phyloP scores from a whole-genome alignment of 2,797 vertebrate species.

The Sebastes variabilis region DNA sequence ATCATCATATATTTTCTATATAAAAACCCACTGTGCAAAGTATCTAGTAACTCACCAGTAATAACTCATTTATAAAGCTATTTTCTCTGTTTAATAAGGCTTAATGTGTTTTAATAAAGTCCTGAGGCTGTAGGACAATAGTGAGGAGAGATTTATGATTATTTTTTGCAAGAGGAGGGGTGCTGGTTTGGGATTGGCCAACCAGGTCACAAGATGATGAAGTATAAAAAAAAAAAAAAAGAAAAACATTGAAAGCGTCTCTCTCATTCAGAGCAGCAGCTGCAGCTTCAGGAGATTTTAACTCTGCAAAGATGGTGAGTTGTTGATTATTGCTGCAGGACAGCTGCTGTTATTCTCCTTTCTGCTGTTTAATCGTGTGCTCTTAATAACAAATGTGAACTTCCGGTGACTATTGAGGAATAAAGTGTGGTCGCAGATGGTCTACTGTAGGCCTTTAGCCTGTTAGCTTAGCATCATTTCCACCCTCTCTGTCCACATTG shows the following conservation, averaged over 20 bases:
- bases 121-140: background rate
- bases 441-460: constrained; percentile 50
- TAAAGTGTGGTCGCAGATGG: constrained; percentile 29
- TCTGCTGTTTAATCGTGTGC: background rate
- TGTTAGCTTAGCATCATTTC: constrained; percentile 70
- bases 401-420: background rate
- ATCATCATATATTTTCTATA: background rate
- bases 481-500: constrained; percentile 34
- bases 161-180: constrained; percentile 9
- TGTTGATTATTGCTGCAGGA: background rate
- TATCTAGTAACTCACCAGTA: background rate
- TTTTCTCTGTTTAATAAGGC: background rate
- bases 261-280: constrained; percentile 55
- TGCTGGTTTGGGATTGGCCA: constrained; percentile 59
- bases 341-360: fast-evolving
- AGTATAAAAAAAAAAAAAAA: constrained; percentile 45
- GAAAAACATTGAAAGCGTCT: constrained; percentile 47
- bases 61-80: background rate
- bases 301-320: constrained; percentile 75
- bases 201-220: constrained; percentile 68
- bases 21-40: background rate
- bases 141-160: background rate
- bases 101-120: background rate
- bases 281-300: constrained; percentile 33
- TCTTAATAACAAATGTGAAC: background rate